A percentile compares a stretch with the other conserved stretches of the same genome.
These are phyloP conservation scores for Apogon hyalosoma DNA, from an alignment of 2,797 vertebrate genomes.

Conservation along the genomic window DNA sequence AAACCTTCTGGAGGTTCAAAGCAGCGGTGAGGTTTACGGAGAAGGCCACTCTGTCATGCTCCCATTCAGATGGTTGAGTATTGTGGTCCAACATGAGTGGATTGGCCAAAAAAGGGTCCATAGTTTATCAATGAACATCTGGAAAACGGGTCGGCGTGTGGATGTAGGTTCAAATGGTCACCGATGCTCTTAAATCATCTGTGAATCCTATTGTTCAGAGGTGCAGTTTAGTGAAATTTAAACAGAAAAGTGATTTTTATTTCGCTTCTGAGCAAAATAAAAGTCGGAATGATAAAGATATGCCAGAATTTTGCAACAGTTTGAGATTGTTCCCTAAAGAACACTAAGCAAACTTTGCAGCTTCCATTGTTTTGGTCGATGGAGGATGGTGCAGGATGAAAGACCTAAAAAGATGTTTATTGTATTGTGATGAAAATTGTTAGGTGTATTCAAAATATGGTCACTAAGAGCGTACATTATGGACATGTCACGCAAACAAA, in stretches of 20 bases:
- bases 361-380: constrained; percentile 25
- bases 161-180: constrained; percentile 73
- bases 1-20: constrained; percentile 83
- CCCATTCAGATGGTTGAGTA: constrained; percentile 78
- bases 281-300: constrained; percentile 21
- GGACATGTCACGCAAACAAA: constrained; percentile 12
- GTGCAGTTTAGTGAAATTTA: constrained; percentile 21
- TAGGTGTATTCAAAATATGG: constrained; percentile 18
- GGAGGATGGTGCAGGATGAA: background rate
- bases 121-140: constrained; percentile 82
- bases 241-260: constrained; percentile 17
- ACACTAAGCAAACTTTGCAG: constrained; percentile 5
- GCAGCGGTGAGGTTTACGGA: constrained; percentile 75
- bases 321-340: constrained; percentile 11
- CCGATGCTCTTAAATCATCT: constrained; percentile 46
- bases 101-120: constrained; percentile 66
- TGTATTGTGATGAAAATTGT: constrained; percentile 20
- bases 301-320: constrained; percentile 12
- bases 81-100: constrained; percentile 62
- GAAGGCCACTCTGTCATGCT: constrained; percentile 79
- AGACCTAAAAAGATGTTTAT: constrained; percentile 3
- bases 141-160: constrained; percentile 51
- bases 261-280: constrained; percentile 18
- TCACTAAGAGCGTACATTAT: constrained; percentile 10
- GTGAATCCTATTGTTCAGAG: constrained; percentile 26